Percentiles rank a stretch among this genome's conserved stretches.
Conservation (phyloP, 2,888 invertebrate genomes). For the Elmis aenea region DNA sequence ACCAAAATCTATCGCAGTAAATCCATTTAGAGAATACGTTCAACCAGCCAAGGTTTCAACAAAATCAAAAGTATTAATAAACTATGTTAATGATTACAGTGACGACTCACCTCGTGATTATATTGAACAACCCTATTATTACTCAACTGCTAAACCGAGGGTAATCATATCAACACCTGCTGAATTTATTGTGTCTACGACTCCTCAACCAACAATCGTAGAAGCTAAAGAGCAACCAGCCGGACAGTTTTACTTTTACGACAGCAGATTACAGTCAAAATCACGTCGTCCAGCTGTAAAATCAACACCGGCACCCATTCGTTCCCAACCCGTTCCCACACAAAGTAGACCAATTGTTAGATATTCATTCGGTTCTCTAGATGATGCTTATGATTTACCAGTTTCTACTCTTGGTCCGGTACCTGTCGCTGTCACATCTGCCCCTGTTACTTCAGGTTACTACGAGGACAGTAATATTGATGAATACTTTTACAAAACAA, state of each 20-base stretch:
- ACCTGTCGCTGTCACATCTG: too few species aligned
- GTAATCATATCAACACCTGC: slow-evolving; percentile 8
- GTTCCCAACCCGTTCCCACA: too few species aligned
- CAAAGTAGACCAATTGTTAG: slow-evolving; percentile 28
- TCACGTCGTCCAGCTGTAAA: slow-evolving; percentile 20
- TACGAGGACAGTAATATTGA: too few species aligned
- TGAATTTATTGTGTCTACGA: slow-evolving; percentile 3
- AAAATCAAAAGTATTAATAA: too few species aligned
- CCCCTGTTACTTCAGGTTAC: too few species aligned
- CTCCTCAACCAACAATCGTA: slow-evolving; percentile 2
- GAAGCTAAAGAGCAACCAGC: slow-evolving; percentile 1
- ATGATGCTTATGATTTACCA: slow-evolving; percentile 24
- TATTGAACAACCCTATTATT: slow-evolving; percentile 10
- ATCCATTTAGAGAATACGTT: slow-evolving; percentile 1
- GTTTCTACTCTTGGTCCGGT: too few species aligned
- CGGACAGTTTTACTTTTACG: slow-evolving; percentile 4
- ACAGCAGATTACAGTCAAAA: slow-evolving; percentile 9
- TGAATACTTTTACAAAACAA: too few species aligned
- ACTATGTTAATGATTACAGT: not conserved
- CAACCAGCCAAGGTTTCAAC: not conserved
- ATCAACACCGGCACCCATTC: not conserved
- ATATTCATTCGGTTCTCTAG: slow-evolving; percentile 32
- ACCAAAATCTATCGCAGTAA: slow-evolving; percentile 27
- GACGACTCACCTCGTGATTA: not conserved
- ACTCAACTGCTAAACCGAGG: slow-evolving; percentile 7